These are phyloP conservation scores for Catharus bicknelli DNA, from an alignment of 2,113 vertebrate species.

Conservation along the genomic window DNA sequence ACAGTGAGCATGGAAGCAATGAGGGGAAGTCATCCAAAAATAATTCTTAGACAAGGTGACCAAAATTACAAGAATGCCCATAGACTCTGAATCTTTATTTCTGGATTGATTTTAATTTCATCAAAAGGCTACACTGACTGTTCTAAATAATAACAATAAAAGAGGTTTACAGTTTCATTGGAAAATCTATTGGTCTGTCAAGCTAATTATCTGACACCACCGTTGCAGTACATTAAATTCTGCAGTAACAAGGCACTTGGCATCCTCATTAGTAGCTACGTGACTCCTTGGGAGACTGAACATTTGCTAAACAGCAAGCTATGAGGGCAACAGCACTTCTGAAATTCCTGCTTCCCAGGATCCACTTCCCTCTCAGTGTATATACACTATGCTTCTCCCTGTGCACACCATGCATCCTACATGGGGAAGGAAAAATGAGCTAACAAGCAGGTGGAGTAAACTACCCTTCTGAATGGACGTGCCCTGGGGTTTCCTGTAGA, in stretches of 20 bases:
- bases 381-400: fast-evolving
- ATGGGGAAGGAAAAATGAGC: neutral
- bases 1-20: neutral
- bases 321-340: neutral
- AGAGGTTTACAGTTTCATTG: constrained; percentile 25
- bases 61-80: constrained; percentile 19
- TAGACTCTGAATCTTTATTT: neutral
- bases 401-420: neutral
- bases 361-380: neutral
- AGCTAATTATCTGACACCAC: constrained; percentile 52
- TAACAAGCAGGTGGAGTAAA: neutral
- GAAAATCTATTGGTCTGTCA: constrained; percentile 55
- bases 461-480: neutral
- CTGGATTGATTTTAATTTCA: constrained; percentile 26
- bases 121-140: neutral
- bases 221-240: constrained; percentile 54
- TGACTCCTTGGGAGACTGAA: constrained; percentile 4
- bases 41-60: neutral
- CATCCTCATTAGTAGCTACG: neutral
- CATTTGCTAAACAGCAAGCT: neutral
- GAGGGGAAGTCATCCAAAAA: constrained; percentile 3
- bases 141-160: constrained; percentile 32
- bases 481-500: neutral
- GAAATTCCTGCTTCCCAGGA: neutral
- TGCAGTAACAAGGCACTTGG: constrained; percentile 52